These are phyloP conservation scores for Enteromius viviparus DNA, from an alignment of 2,797 vertebrate genomes.

Conservation along the genomic window DNA sequence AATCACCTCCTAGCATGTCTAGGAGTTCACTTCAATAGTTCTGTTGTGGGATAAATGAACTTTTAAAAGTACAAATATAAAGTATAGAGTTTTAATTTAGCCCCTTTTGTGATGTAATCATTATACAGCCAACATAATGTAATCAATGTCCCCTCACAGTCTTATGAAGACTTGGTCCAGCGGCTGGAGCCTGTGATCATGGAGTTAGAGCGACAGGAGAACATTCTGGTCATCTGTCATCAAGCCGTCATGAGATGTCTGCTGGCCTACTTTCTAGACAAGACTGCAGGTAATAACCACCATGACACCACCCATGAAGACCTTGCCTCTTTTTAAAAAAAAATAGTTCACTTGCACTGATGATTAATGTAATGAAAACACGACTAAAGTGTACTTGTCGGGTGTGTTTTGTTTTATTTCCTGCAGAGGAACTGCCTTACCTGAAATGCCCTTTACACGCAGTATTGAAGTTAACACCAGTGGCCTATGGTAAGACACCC, in stretches of 20 bases:
- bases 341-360: not conserved
- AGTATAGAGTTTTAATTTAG: too few species aligned
- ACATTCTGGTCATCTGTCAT: conserved; percentile 95
- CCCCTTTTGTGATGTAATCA: not conserved
- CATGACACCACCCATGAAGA: not conserved
- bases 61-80: not conserved
- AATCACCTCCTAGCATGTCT: not conserved
- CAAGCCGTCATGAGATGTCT: conserved; percentile 98
- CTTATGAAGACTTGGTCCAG: conserved; percentile 98
- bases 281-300: conserved; percentile 84
- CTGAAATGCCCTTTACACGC: conserved; percentile 95
- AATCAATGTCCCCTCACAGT: conserved; percentile 72
- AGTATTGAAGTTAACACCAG: conserved; percentile 93
- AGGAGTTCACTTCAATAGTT: not conserved
- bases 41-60: not conserved
- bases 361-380: not conserved
- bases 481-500: conserved; percentile 88
- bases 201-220: conserved; percentile 98
- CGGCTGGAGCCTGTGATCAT: conserved; percentile 97
- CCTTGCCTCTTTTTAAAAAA: not conserved
- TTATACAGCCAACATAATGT: too few species aligned
- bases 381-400: not conserved
- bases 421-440: conserved; percentile 92
- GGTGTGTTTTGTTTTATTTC: conserved; percentile 30
- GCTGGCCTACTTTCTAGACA: conserved; percentile 96